These are phyloP conservation scores for Passerina amoena DNA, from an alignment of 2,113 vertebrate species.

Conservation along the genomic window DNA sequence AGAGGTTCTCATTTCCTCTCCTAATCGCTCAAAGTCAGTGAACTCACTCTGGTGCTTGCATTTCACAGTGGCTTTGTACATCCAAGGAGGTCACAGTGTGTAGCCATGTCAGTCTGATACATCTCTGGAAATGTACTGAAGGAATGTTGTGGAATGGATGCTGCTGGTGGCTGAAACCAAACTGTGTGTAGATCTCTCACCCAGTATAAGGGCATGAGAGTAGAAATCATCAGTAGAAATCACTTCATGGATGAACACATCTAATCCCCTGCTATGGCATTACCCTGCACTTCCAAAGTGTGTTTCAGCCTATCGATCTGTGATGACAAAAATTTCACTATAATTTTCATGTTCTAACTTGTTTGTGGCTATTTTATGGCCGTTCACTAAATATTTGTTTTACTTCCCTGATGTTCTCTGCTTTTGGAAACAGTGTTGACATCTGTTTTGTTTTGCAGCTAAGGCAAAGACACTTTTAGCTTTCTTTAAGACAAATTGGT, in stretches of 20 bases:
- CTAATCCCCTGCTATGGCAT: background rate
- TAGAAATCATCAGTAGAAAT: background rate
- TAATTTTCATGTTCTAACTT: background rate
- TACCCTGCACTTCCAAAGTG: background rate
- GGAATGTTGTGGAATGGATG: background rate
- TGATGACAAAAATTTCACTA: background rate
- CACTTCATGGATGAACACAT: background rate
- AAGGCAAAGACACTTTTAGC: background rate
- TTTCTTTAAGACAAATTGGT: background rate
- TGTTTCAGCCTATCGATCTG: fast-evolving
- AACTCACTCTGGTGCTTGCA: background rate
- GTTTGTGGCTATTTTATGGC: background rate
- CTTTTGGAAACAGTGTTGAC: background rate
- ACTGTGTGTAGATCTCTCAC: background rate
- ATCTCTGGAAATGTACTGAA: background rate
- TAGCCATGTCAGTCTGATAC: background rate
- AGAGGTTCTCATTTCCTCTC: background rate
- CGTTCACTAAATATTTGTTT: background rate
- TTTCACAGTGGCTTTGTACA: background rate
- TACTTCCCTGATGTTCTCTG: background rate
- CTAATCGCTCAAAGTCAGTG: background rate
- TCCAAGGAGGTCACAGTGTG: background rate
- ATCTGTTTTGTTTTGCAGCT: background rate
- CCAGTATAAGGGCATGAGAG: background rate
- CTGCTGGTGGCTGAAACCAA: background rate